Evolutionary conservation across 1,140 invertebrate species (phyloP), one percentile per base, ranked within the genome.

Genomic region (Drosophila virilis): DNA sequence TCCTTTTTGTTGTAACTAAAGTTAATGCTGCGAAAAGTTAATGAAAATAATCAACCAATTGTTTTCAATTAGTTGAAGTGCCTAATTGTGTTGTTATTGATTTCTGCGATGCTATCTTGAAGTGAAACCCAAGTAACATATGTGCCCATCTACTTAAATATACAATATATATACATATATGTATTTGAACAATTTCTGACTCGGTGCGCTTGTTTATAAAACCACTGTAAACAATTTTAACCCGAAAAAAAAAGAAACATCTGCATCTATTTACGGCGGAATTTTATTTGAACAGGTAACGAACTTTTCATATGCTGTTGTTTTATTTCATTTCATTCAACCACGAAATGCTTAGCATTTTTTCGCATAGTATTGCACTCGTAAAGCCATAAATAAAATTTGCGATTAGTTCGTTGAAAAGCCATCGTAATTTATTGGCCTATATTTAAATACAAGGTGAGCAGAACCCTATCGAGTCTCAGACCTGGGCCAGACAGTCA

Each of bases 261-360:
- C 71, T 85, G 82, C 38, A 50, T 58, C 75, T 78, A 62, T 88
- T 78, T 85, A 70, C 32, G 64, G 48, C 51, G 15, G 42, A 13
- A 48, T 64, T 70, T 40, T 75, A 69, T 77, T 81, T 80, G 57
- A 80, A 68, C 74, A 85, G 81, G 81, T 85, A 85, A 80, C 76
- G 43, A 69, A 67, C 59, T 33, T 40, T 69, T 38, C 55, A 12
- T 28, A 13, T 22, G 6, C 7, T 58, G 38, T 17, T 59, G 38
- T 54, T 51, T 62, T 55, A 69, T 68, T 61, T 17, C 52, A 32
- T 54, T 51, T 62, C 40, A 69, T 58, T 51, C 35, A 65, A 42
- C 32, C 35, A 61, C 17, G 8, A 70, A 70, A 51, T 52, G 13
- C 32, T 37, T 42, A 22, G 43, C 38, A 73, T 71, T 35, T 54